Conservation (phyloP, 1,140 invertebrate species). For the Aleiodes sp. region DNA sequence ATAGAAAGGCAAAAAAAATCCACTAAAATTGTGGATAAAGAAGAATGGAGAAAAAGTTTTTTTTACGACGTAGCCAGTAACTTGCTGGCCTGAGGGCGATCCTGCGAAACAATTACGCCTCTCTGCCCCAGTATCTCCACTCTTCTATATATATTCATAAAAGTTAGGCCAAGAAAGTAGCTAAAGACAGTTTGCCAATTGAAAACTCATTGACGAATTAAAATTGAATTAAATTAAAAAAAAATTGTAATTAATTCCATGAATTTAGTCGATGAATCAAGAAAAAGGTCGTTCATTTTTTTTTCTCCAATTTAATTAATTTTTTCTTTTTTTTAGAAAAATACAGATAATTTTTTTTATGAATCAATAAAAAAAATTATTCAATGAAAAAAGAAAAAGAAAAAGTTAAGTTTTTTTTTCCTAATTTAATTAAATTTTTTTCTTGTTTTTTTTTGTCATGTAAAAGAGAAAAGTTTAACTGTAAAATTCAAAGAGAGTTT, state of each 20-base stretch:
- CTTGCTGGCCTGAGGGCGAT: constrained; percentile 25
- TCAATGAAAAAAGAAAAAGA: neutral
- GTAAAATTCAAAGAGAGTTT: neutral
- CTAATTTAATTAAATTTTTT: neutral
- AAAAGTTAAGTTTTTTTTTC: neutral
- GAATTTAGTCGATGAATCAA: neutral
- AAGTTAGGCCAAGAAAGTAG: neutral
- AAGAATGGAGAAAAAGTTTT: constrained; percentile 20
- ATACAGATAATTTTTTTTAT: too few species aligned
- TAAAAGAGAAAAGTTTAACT: neutral
- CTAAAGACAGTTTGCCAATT: neutral
- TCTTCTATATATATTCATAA: too few species aligned
- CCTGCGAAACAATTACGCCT: constrained; percentile 34
- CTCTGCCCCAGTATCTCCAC: constrained; percentile 23
- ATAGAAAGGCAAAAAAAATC: constrained; percentile 18
- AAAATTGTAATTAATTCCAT: neutral
- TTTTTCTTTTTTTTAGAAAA: too few species aligned
- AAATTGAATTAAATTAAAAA: too few species aligned
- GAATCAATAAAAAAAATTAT: neutral
- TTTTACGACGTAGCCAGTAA: constrained; percentile 22
- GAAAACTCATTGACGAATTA: neutral
- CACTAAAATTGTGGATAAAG: neutral
- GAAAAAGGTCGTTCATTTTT: neutral
- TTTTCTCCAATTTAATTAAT: neutral
- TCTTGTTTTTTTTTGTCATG: neutral